Conservation (phyloP, 2,888 invertebrate species). For the Unio delphinus region DNA sequence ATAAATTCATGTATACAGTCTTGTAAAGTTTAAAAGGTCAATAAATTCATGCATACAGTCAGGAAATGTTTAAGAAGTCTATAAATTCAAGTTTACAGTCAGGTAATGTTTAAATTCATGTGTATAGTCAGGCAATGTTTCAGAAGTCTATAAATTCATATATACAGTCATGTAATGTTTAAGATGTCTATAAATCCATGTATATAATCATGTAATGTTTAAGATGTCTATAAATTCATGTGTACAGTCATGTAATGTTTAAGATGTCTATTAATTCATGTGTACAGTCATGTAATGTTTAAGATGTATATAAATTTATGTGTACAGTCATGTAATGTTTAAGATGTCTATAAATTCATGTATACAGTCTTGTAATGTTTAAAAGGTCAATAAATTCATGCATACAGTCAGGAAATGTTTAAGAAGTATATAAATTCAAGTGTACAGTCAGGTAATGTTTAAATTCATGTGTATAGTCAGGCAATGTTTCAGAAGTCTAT, state of each 20-base stretch:
- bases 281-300: neutral
- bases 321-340: neutral
- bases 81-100: neutral
- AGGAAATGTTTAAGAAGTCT: neutral
- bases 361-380: neutral
- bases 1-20: neutral
- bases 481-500: neutral
- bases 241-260: neutral
- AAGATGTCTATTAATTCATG: no score
- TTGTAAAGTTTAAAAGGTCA: neutral
- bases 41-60: neutral
- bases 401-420: neutral
- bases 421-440: neutral
- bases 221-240: neutral
- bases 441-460: no score
- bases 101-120: neutral
- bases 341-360: neutral
- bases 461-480: no score
- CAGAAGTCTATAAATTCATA: neutral
- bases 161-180: neutral
- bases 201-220: neutral
- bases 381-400: neutral
- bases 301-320: neutral
- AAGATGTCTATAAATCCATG: neutral
- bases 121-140: no score